Base-by-base conservation (phyloP, 2,113 vertebrate genomes). In the Pyrgilauda ruficollis region DNA sequence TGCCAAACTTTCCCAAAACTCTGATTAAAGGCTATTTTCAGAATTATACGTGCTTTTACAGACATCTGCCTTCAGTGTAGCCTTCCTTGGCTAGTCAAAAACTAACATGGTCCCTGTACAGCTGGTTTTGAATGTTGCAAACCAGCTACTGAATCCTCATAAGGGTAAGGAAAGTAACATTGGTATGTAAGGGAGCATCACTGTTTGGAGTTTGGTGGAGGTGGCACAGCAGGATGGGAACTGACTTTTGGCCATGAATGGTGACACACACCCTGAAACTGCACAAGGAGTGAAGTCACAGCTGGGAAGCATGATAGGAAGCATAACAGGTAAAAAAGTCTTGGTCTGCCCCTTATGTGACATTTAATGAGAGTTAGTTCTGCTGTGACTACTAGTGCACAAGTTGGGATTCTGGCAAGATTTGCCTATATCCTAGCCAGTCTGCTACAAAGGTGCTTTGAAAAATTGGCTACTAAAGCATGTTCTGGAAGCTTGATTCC, bases 181-280 rank as follows among this genome's bases (percentile, higher is more conserved):
- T 39, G 10, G 33, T 28, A 56, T 1, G 0, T 49, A 46, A 74
- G 0, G 4, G 18, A 63, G 6, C 11, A 50, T 21, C 14, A 33
- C 4, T n/a, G 13, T 5, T 16, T 22, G 19, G 41, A 83, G 4
- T 20, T 3, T 59, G 39, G 3, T 84, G 53, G 37, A 58, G 21
- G 23, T 14, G 62, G 56, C 27, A 30, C 10, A 68, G n/a, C 9
- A 18, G 18, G 11, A 23, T 70, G 23, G 37, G 20, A 62, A 61
- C 11, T 13, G 28, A 63, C 4, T 76, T 49, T 21, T 2, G 33
- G 11, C 28, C 12, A 0, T 73, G 46, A 86, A 69, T 24, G 14
- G 21, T 30, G 9, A 44, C 10, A 16, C 0, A 0, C 10, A 63
- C 6, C 13, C 33, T 78, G 69, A 77, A 78, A 44, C 4, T 3